These are phyloP conservation scores for Agrochola circellaris DNA, from an alignment of 2,888 invertebrate genomes.

Conservation along the genomic window DNA sequence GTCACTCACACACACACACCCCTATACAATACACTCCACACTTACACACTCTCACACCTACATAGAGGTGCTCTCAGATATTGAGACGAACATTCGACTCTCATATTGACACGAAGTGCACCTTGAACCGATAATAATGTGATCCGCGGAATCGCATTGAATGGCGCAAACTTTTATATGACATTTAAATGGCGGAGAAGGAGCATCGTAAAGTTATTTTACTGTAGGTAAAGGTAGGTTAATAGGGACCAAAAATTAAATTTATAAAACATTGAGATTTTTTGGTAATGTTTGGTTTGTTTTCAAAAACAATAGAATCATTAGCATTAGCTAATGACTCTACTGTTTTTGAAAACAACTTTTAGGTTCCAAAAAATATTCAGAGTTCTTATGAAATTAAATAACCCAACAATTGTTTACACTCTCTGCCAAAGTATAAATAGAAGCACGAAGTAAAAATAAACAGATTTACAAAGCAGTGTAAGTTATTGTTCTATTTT, in stretches of 20 bases:
- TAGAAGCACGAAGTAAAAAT: neutral
- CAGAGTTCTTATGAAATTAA: neutral
- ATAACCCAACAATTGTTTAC: neutral
- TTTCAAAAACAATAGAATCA: neutral
- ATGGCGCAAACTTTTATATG: conserved; percentile 61
- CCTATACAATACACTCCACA: conserved; percentile 46
- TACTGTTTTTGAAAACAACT: no score
- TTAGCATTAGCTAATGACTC: no score
- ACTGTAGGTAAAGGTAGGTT: neutral
- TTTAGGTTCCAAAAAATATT: no score
- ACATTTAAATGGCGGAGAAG: conserved; percentile 42
- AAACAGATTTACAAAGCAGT: conserved; percentile 23
- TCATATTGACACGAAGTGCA: conserved; percentile 72
- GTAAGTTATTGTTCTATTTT: conserved; percentile 10
- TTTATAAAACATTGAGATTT: neutral
- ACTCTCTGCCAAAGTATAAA: neutral
- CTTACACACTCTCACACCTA: conserved; percentile 62
- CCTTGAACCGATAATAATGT: conserved; percentile 69
- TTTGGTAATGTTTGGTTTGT: no score
- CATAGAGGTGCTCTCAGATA: conserved; percentile 65
- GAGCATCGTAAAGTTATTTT: conserved; percentile 17
- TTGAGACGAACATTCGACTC: conserved; percentile 73
- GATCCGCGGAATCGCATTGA: conserved; percentile 67
- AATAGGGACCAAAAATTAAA: neutral
- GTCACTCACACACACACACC: conserved; percentile 66